phyloP scores from a whole-genome alignment of 2,797 vertebrate species.

The Sebastes trivittatus region DNA sequence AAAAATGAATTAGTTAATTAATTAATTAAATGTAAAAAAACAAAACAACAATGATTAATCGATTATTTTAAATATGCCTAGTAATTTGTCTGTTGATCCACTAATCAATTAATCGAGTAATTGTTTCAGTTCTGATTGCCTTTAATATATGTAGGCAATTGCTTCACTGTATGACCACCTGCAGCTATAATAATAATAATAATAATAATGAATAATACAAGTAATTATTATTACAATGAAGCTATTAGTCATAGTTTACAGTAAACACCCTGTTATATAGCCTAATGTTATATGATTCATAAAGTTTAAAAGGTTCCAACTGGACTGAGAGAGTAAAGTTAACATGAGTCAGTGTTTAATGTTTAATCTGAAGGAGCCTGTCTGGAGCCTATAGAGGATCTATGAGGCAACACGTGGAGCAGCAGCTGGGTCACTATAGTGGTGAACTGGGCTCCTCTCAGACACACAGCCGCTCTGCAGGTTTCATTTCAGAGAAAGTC shows the following conservation, averaged over 20 bases:
- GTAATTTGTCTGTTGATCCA: too few species aligned
- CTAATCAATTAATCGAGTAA: not conserved
- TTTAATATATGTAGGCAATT: not conserved
- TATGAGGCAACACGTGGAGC: not conserved
- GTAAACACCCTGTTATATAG: not conserved
- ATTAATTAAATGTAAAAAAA: too few species aligned
- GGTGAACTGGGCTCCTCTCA: not conserved
- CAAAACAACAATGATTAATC: too few species aligned
- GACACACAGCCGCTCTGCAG: not conserved
- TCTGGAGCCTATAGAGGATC: not conserved
- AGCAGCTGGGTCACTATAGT: not conserved
- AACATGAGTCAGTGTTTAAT: not conserved
- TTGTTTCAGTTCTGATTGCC: not conserved
- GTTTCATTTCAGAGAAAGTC: not conserved
- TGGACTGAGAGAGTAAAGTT: not conserved
- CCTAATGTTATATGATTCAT: not conserved
- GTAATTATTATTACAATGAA: not conserved
- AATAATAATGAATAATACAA: not conserved
- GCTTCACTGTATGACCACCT: not conserved
- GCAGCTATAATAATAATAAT: not conserved
- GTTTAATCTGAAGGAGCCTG: not conserved
- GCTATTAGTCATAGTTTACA: not conserved
- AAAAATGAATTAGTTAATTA: too few species aligned
- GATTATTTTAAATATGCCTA: too few species aligned
- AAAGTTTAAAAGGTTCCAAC: not conserved